phyloP scores from a whole-genome alignment of 2,797 vertebrate genomes.

The Dermochelys coriacea region DNA sequence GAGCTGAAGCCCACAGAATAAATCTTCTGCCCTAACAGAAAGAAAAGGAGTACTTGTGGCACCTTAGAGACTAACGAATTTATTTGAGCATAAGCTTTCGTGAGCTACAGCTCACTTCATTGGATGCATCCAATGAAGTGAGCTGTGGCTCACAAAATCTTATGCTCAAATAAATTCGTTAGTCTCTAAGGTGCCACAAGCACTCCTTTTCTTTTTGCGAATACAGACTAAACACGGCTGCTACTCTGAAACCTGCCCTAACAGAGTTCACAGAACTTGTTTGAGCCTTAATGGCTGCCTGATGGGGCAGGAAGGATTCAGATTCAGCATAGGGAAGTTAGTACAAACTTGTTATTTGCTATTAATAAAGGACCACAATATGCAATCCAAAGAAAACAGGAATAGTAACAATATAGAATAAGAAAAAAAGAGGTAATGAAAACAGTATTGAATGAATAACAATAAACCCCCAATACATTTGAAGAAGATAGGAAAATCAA shows the following conservation, averaged over 20 bases:
- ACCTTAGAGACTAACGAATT: too few relatives aligned
- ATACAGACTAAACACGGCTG: too few relatives aligned
- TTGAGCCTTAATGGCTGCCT: background rate
- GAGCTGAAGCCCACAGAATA: background rate
- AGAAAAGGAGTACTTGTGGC: too few relatives aligned
- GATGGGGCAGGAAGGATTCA: background rate
- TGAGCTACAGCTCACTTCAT: too few relatives aligned
- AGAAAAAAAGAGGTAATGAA: background rate
- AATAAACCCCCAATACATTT: background rate
- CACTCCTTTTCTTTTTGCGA: too few relatives aligned
- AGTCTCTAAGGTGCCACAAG: too few relatives aligned
- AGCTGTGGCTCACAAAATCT: too few relatives aligned
- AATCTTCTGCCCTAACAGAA: background rate
- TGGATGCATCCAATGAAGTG: too few relatives aligned
- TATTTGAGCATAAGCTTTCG: too few relatives aligned
- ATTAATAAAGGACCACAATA: background rate
- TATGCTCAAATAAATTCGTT: too few relatives aligned
- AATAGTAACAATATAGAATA: background rate
- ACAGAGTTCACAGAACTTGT: background rate
- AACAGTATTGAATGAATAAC: background rate
- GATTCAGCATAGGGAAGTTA: background rate
- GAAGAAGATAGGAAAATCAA: background rate
- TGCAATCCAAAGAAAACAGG: background rate
- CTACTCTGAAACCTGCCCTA: too few relatives aligned
- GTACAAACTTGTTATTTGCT: background rate